These are phyloP conservation scores for Brachypodius melanocephalos DNA, from an alignment of 2,113 vertebrate species.

Conservation along the genomic window DNA sequence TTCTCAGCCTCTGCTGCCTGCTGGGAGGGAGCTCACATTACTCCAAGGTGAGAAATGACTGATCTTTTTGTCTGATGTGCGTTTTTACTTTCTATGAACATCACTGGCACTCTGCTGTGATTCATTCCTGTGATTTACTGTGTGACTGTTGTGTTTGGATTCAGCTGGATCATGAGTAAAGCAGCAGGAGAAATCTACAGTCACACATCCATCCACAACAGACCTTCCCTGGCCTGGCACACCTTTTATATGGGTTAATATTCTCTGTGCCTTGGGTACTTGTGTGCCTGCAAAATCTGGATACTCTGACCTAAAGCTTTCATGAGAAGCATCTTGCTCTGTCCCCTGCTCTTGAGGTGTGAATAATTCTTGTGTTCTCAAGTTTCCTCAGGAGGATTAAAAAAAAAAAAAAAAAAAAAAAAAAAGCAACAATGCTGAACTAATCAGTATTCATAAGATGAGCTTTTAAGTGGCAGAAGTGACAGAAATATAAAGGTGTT, in stretches of 20 bases:
- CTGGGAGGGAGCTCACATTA: not conserved
- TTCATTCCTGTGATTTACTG: not conserved
- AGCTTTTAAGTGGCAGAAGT: not conserved
- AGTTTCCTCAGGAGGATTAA: not conserved
- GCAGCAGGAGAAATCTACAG: not conserved
- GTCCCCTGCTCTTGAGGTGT: not conserved
- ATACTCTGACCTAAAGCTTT: not conserved
- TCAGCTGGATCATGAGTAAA: not conserved
- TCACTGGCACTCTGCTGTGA: not conserved
- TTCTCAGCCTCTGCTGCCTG: not conserved
- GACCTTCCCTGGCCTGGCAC: not conserved
- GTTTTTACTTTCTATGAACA: not conserved
- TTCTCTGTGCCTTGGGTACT: not conserved
- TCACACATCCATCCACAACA: not conserved
- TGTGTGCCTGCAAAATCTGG: not conserved
- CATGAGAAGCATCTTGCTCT: not conserved
- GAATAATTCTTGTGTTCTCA: not conserved
- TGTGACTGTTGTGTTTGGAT: not conserved
- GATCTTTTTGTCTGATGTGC: not conserved
- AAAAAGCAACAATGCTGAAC: not conserved
- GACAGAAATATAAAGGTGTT: not conserved
- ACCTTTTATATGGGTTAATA: not conserved
- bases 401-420: not conserved
- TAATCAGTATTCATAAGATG: not conserved
- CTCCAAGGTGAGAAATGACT: not conserved